phyloP scores from a whole-genome alignment of 2,113 vertebrate genomes.

The Lanius ludovicianus region DNA sequence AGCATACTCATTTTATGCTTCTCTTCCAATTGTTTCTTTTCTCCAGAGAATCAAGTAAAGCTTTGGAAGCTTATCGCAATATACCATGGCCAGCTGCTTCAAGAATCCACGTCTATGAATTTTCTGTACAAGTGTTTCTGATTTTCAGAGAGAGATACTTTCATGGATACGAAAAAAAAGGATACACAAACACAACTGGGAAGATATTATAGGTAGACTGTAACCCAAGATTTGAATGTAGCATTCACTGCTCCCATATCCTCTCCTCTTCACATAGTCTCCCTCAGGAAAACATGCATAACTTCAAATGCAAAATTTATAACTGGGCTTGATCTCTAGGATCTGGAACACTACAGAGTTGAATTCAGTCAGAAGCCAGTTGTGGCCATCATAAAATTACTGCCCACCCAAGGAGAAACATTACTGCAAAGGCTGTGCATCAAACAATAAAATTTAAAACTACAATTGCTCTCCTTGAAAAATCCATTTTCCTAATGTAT shows the following conservation, averaged over 20 bases:
- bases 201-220: not conserved
- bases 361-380: not conserved
- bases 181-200: not conserved
- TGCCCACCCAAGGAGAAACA: not conserved
- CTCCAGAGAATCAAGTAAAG: not conserved
- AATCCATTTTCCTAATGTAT: not conserved
- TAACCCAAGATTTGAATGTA: slow-evolving; percentile 26
- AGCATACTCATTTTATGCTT: not conserved
- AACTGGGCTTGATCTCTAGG: not conserved
- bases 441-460: slow-evolving; percentile 10
- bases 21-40: slow-evolving; percentile 22
- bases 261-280: not conserved
- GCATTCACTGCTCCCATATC: not conserved
- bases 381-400: not conserved
- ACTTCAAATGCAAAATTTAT: not conserved
- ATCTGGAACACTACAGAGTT: not conserved
- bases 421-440: not conserved
- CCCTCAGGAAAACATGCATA: not conserved
- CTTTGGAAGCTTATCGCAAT: not conserved
- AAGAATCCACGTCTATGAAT: not conserved
- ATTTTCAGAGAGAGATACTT: not conserved
- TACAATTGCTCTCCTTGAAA: not conserved
- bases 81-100: slow-evolving; percentile 10
- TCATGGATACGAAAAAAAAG: not conserved
- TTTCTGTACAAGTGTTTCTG: not conserved